Percentiles rank a stretch among this genome's conserved stretches.
phyloP scores from a whole-genome alignment of 2,797 vertebrate genomes.

The Megaceryle alcyon region DNA sequence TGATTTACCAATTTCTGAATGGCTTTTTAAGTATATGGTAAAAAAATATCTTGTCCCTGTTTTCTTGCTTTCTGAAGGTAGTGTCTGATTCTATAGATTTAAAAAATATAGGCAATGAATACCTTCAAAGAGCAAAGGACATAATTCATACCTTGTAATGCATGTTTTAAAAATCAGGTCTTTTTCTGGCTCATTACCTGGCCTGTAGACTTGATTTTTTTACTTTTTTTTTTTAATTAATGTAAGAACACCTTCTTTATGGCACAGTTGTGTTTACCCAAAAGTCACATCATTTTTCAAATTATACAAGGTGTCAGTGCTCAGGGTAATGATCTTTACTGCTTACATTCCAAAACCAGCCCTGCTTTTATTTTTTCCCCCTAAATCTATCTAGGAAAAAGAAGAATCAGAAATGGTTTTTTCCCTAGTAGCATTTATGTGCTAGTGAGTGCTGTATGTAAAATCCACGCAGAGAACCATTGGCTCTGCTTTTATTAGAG shows the following conservation, averaged over 20 bases:
- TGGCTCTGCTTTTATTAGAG: not conserved
- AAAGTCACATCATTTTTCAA: constrained; percentile 78
- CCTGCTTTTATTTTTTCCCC: not conserved
- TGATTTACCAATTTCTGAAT: not conserved
- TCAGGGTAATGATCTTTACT: constrained; percentile 48
- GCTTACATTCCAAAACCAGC: constrained; percentile 47
- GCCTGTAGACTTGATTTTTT: constrained; percentile 44
- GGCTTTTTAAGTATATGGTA: not conserved
- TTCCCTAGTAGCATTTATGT: not conserved
- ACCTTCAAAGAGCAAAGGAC: constrained; percentile 4
- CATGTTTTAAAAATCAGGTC: constrained; percentile 58
- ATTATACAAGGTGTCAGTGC: constrained; percentile 72
- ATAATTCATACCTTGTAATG: constrained; percentile 65
- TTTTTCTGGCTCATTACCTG: constrained; percentile 74
- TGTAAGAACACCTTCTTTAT: constrained; percentile 72
- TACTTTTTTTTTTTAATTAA: constrained; percentile 61
- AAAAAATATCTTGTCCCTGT: not conserved
- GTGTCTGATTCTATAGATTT: not conserved
- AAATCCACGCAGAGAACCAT: not conserved
- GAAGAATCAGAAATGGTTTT: not conserved
- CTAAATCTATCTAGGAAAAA: constrained; percentile 5
- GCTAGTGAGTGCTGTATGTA: not conserved
- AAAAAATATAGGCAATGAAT: not conserved
- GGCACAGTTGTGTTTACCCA: constrained; percentile 68
- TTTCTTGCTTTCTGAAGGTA: constrained; percentile 7